Evolutionary conservation across 2,113 vertebrate species (phyloP).

Genomic region (Eurypyga helias): DNA sequence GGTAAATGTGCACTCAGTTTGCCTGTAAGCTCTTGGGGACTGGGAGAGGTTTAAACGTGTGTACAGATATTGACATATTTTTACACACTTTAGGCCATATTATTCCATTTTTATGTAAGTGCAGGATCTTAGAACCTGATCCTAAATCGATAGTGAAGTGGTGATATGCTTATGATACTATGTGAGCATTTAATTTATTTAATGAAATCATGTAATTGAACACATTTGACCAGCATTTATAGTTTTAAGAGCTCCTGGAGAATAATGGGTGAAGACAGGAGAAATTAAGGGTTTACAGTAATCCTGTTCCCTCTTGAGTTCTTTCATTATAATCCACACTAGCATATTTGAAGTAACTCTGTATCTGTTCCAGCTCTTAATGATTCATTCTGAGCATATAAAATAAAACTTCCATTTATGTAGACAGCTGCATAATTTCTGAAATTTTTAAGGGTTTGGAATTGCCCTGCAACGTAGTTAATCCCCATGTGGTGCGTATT

Average conservation of each 20-base stretch:
- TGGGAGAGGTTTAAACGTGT: not conserved
- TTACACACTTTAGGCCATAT: not conserved
- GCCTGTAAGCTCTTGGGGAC: not conserved
- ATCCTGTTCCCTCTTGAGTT: not conserved
- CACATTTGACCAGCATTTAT: not conserved
- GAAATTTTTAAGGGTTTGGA: conserved; percentile 46
- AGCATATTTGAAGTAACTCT: not conserved
- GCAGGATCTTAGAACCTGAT: not conserved
- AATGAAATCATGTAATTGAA: not conserved
- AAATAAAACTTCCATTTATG: not conserved
- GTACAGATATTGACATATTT: not conserved
- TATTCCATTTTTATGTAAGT: not conserved
- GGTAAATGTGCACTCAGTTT: not conserved
- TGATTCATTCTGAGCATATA: conserved; percentile 10
- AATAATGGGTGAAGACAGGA: not conserved
- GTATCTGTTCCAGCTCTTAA: not conserved
- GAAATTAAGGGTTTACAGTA: not conserved
- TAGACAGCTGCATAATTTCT: conserved; percentile 39
- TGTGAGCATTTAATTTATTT: not conserved
- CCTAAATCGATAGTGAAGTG: not conserved
- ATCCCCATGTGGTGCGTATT: conserved; percentile 41
- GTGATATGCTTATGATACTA: not conserved
- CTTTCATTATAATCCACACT: not conserved
- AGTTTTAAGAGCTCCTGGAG: not conserved
- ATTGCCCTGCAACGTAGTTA: conserved; percentile 11